Evolutionary conservation across 2,888 invertebrate species (phyloP).

Genomic region (Priocnemis perturbator): DNA sequence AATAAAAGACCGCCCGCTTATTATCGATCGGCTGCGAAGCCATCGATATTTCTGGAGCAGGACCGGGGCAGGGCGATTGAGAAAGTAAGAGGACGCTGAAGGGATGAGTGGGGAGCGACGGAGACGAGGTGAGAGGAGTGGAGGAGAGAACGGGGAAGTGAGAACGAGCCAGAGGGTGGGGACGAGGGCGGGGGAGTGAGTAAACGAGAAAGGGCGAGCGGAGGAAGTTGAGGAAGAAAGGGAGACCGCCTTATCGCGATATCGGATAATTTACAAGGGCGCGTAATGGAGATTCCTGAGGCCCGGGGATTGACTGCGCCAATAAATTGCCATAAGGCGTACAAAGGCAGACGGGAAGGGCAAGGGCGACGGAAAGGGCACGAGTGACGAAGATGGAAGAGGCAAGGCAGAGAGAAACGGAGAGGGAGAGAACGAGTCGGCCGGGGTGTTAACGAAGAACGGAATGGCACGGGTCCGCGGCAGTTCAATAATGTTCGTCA

Average conservation of each 20-base stretch:
- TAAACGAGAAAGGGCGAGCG: conserved; percentile 2
- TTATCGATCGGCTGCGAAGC: conserved; percentile 39
- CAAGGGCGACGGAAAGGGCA: conserved; percentile 8
- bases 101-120: conserved; percentile 8
- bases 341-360: conserved; percentile 37
- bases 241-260: conserved; percentile 43
- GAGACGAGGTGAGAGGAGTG: not conserved
- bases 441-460: conserved; percentile 35
- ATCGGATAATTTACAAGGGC: conserved; percentile 52
- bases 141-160: no score
- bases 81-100: conserved; percentile 6
- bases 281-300: conserved; percentile 54
- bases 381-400: conserved; percentile 10
- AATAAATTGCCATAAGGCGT: conserved; percentile 55
- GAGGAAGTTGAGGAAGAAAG: conserved; percentile 1
- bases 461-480: conserved; percentile 31
- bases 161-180: not conserved
- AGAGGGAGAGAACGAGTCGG: conserved; percentile 8
- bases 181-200: not conserved
- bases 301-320: conserved; percentile 42
- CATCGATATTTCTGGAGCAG: conserved; percentile 38
- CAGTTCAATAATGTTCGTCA: conserved; percentile 32
- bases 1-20: conserved; percentile 37
- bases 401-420: not conserved
- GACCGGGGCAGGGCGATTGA: not conserved